Base-by-base conservation (phyloP, 2,113 vertebrate species). In the Pogonocichla stellata region DNA sequence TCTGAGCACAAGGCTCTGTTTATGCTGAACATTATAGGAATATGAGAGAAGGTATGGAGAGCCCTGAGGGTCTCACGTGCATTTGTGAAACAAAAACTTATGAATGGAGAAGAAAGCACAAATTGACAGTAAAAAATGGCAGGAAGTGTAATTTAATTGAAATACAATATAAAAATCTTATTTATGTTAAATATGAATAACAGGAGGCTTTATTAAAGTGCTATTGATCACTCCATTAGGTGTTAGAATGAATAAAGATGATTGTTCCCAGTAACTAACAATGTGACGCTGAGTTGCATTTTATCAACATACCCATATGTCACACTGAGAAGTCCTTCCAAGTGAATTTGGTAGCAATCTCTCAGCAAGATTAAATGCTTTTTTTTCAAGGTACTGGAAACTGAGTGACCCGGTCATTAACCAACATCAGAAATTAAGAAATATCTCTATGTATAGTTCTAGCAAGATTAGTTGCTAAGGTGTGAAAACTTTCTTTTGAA, bases 101-200 rank as follows among this genome's bases (percentile, higher is more conserved):
- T 73, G 56, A 95, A 94, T 88, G 72, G 45, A 87, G 20, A 80
- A 57, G 40, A 73, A 93, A 86, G 34, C 26, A 94, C 56, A 94
- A 90, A 69, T 18, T 79, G 83, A 69, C 75, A 84, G 19, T 88
- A 86, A 86, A 74, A 53, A 93, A 91, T 4, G 9, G 17, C 60
- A 89, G 45, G 78, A 95, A 89, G 19, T 58, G 22, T 72, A 92
- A 74, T 92, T 96, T 91, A 92, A 96, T 92, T 0, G 29, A 95
- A 97, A 95, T 86, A 86, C 72, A 92, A 92, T 93, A 93, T 53
- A 80, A 92, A 93, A 95, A 92, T 93, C 79, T 86, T 92, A 92
- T 80, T 88, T 81, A 65, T 80, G 40, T 92, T 94, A 93, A 95
- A 77, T 86, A 72, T 65, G 42, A 75, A 40, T 92, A 82, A 85